A percentile compares a stretch with the other conserved stretches of the same genome.
These are phyloP conservation scores for Spermophilus dauricus DNA, from an alignment of 2,113 vertebrate genomes.

Conservation along the genomic window DNA sequence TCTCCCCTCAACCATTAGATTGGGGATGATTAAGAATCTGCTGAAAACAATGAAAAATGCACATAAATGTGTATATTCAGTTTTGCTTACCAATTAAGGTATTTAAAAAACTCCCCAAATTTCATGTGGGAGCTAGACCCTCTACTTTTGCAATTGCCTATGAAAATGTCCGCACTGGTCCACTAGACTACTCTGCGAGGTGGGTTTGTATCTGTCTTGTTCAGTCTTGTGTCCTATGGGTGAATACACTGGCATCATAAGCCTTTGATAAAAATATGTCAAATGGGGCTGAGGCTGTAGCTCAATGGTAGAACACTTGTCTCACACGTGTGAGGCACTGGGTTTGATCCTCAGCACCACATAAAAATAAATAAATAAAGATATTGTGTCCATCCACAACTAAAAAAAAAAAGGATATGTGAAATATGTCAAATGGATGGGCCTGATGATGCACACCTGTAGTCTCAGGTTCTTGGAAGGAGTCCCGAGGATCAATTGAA, in stretches of 20 bases:
- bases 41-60: slow-evolving; percentile 13
- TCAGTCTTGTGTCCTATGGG: not conserved
- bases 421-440: not conserved
- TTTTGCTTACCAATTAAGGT: slow-evolving; percentile 9
- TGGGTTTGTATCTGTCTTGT: not conserved
- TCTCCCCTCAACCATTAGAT: slow-evolving; percentile 11
- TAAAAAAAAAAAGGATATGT: no score
- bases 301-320: no score
- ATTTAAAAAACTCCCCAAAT: not conserved
- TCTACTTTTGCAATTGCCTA: not conserved
- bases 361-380: no score
- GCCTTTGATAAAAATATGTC: not conserved
- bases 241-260: not conserved
- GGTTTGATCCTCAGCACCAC: no score
- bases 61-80: not conserved
- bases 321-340: no score
- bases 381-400: no score
- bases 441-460: no score
- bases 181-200: not conserved
- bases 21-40: slow-evolving; percentile 30
- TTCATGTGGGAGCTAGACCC: not conserved
- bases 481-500: not conserved
- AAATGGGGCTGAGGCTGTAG: not conserved
- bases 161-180: not conserved
- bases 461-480: not conserved